A percentile compares a stretch with the other conserved stretches of the same genome.
Evolutionary conservation across 64 coral and sea anemone genomes (phyloP).

Genomic region (Pocillopora damicornis): DNA sequence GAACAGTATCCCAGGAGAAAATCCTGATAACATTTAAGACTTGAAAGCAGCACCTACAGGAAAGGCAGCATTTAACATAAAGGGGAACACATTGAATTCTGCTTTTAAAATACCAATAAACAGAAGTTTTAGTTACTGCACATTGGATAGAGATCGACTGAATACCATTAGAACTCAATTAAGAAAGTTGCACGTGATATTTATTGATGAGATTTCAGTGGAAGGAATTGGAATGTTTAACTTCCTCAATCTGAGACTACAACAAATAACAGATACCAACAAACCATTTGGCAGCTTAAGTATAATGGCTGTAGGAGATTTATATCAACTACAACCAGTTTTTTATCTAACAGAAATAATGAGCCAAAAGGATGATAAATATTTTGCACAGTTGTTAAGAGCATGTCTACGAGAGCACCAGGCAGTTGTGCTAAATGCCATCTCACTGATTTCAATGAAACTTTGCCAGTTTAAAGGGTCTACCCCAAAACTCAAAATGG

Average conservation of each 20-base stretch:
- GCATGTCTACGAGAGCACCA: too few relatives aligned
- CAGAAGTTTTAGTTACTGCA: constrained; percentile 23
- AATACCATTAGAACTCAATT: constrained; percentile 38
- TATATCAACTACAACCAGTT: background rate
- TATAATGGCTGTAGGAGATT: background rate
- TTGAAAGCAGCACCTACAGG: constrained; percentile 26
- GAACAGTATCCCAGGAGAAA: constrained; percentile 16
- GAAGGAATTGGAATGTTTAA: background rate
- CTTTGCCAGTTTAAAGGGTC: background rate
- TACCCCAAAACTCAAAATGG: background rate
- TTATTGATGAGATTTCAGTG: constrained; percentile 29
- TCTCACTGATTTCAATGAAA: too few relatives aligned
- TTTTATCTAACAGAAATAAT: constrained; percentile 23
- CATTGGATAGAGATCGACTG: constrained; percentile 18
- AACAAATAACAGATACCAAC: constrained; percentile 7
- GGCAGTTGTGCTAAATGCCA: too few relatives aligned
- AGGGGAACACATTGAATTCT: constrained; percentile 16
- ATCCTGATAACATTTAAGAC: constrained; percentile 16
- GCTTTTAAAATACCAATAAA: constrained; percentile 19
- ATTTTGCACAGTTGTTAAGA: constrained; percentile 37
- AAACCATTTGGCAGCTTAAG: background rate
- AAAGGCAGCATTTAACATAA: constrained; percentile 34
- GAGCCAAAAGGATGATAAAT: constrained; percentile 49
- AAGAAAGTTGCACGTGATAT: constrained; percentile 5
- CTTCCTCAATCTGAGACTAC: background rate